Evolutionary conservation across 2,888 invertebrate genomes (phyloP).

Genomic region (Isoperla grammatica): DNA sequence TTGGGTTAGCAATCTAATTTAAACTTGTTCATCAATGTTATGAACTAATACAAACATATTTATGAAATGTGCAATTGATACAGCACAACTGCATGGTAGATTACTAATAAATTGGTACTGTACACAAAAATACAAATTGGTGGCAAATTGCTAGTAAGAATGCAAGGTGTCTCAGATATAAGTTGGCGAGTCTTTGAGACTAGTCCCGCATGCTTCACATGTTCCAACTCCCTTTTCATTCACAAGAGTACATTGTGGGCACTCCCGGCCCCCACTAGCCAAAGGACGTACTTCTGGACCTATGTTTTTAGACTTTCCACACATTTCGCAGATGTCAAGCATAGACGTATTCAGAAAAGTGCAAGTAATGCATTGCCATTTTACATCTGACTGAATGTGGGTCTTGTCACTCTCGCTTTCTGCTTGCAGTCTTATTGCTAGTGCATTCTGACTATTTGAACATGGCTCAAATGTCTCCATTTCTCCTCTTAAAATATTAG

Average conservation of each 20-base stretch:
- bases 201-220: conserved; percentile 64
- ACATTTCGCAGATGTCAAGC: conserved; percentile 66
- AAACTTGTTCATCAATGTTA: too few species aligned
- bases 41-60: too few species aligned
- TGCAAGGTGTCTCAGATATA: conserved; percentile 52
- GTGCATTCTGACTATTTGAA: background rate
- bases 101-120: too few species aligned
- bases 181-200: conserved; percentile 67
- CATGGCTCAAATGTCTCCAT: background rate
- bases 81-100: too few species aligned
- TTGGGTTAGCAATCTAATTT: too few species aligned
- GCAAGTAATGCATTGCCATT: conserved; percentile 67
- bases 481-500: background rate
- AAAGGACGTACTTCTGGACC: conserved; percentile 59
- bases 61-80: too few species aligned
- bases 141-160: too few species aligned
- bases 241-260: conserved; percentile 68
- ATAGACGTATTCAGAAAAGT: conserved; percentile 58
- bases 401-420: conserved; percentile 9
- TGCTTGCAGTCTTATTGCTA: background rate
- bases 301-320: conserved; percentile 56
- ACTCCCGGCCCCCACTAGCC: conserved; percentile 67
- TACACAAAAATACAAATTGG: too few species aligned
- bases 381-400: conserved; percentile 30
- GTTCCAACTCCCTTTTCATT: conserved; percentile 58